These are phyloP conservation scores for Cyclophora albipunctata DNA, from an alignment of 2,888 invertebrate species.

Conservation along the genomic window DNA sequence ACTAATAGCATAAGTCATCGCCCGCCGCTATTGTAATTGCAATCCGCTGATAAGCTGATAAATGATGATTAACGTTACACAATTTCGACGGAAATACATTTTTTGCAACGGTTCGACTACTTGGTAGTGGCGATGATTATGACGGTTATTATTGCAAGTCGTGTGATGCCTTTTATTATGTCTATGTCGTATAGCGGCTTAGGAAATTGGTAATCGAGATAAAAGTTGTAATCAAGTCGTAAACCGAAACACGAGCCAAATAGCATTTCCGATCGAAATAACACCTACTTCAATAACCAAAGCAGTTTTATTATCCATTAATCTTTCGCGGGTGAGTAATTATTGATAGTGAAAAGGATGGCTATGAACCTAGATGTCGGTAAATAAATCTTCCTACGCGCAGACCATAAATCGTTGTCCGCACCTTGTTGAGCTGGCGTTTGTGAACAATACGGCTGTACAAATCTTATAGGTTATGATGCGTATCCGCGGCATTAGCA, in stretches of 20 bases:
- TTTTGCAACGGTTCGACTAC: no score
- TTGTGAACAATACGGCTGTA: constrained; percentile 12
- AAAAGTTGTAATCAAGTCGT: no score
- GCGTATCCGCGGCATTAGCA: constrained; percentile 9
- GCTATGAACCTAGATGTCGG: no score
- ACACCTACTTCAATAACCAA: no score
- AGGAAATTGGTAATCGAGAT: no score
- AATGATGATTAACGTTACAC: constrained; percentile 16
- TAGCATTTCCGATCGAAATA: no score
- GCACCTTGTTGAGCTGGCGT: constrained; percentile 13
- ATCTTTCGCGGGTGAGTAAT: constrained; percentile 8
- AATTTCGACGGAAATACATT: no score
- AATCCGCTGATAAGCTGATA: constrained; percentile 1
- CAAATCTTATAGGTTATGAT: constrained; percentile 17
- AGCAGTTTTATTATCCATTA: constrained; percentile 2
- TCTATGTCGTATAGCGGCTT: no score
- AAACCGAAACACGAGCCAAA: no score
- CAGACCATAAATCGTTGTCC: constrained; percentile 16
- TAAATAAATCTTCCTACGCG: constrained; percentile 9
- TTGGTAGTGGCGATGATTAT: no score
- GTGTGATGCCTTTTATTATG: no score
- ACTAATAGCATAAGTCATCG: constrained; percentile 35
- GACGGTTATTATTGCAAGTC: no score
- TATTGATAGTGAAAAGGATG: constrained; percentile 7
- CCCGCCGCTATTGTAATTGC: constrained; percentile 14